Evolutionary conservation across 2,113 vertebrate genomes (phyloP), one percentile per base, ranked within the genome.

Genomic region (Loxodonta africana): DNA sequence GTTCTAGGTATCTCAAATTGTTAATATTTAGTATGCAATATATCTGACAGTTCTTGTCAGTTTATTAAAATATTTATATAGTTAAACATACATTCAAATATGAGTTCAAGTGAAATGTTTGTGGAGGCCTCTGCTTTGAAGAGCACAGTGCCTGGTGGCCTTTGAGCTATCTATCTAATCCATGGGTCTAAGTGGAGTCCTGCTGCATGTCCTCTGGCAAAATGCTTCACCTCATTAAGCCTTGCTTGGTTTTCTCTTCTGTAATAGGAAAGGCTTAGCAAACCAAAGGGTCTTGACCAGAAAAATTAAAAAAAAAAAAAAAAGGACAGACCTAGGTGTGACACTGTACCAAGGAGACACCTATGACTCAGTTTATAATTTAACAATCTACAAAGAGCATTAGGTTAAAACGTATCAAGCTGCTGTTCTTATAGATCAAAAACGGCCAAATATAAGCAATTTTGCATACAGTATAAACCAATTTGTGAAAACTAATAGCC

Each of bases 381-480:
- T 69, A 95, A 80, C 84, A 96, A 90, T 30, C 17, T n/a, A 21
- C 28, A 53, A 90, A 88, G 77, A 26, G 14, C 11, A 41, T 89
- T 12, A 85, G 26, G 23, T 30, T 46, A n/a, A 86, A 90, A 48
- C n/a, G 62, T 17, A 62, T 9, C 12, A 88, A 91, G 69, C 12
- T 65, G 28, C 48, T 90, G 28, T 57, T 77, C 63, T 91, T 83
- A 94, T 17, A 81, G 48, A 57, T 76, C 48, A 76, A 90, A 92
- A 69, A 26, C 44, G 51, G 41, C 57, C n/a, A 93, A 76, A 33
- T 85, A 83, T 20, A 69, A 80, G 63, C 80, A 90, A 23, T 71
- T 53, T 92, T 69, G 60, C 37, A 7, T 46, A 41, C 30, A 85
- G 84, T 67, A 63, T 33, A 95, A 95, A 30, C 46, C 23, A 74